Evolutionary conservation across 2,797 vertebrate genomes (phyloP).

Genomic region (Triplophysa yarkandensis): DNA sequence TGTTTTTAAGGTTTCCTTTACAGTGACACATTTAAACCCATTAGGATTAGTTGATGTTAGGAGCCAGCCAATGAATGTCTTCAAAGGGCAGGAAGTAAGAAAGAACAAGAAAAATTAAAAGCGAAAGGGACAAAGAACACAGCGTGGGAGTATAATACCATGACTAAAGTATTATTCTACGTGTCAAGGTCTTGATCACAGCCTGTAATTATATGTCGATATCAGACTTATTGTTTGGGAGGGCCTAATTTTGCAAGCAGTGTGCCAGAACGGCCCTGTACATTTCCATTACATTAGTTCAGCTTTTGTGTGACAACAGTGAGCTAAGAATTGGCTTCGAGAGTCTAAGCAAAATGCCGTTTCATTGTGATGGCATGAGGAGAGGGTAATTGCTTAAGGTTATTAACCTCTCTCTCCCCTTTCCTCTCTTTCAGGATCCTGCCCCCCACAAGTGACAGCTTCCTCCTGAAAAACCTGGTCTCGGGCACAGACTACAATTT

Average conservation of each 20-base stretch:
- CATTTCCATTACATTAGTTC: conserved; percentile 51
- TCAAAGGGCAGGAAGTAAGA: conserved; percentile 13
- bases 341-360: conserved; percentile 12
- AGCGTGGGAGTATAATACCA: conserved; percentile 39
- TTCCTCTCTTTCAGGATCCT: conserved; percentile 84
- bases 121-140: conserved; percentile 35
- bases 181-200: conserved; percentile 52
- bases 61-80: conserved; percentile 8
- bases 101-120: conserved; percentile 19
- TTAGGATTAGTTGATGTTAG: conserved; percentile 18
- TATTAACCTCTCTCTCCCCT: conserved; percentile 15
- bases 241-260: conserved; percentile 45
- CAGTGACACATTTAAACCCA: conserved; percentile 11
- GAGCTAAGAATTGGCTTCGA: background rate
- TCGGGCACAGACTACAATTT: conserved; percentile 94
- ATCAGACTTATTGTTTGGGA: conserved; percentile 49
- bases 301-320: conserved; percentile 40
- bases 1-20: conserved; percentile 5
- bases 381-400: conserved; percentile 23
- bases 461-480: conserved; percentile 93
- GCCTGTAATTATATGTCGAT: conserved; percentile 57
- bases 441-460: conserved; percentile 89
- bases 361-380: conserved; percentile 1
- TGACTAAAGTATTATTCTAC: conserved; percentile 50
- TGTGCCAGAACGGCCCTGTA: conserved; percentile 50